Percentiles rank a stretch among this genome's conserved stretches.
phyloP scores from a whole-genome alignment of 1,140 invertebrate genomes.

The Varroa destructor region DNA sequence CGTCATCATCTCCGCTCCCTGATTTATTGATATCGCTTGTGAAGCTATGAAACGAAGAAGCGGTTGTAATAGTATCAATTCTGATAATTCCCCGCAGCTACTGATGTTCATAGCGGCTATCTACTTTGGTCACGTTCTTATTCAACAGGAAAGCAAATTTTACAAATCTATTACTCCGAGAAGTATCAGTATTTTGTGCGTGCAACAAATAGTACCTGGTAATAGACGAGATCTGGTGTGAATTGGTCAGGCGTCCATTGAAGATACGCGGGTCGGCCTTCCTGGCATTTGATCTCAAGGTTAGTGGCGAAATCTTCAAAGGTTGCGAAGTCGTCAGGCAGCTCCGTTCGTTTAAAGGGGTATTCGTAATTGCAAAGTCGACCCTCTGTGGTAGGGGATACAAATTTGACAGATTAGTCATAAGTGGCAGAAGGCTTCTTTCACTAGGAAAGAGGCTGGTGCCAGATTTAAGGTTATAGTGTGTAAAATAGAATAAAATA shows the following conservation, averaged over 20 bases:
- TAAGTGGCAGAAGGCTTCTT: background rate
- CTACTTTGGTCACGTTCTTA: too few species aligned
- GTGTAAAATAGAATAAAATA: background rate
- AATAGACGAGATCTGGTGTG: slow-evolving; percentile 80
- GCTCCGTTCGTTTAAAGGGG: slow-evolving; percentile 27
- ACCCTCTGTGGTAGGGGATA: slow-evolving; percentile 41
- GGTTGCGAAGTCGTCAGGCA: slow-evolving; percentile 56
- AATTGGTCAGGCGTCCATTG: slow-evolving; percentile 70
- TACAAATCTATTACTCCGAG: too few species aligned
- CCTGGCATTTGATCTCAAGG: slow-evolving; percentile 59
- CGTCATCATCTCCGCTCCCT: too few species aligned
- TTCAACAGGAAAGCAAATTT: too few species aligned
- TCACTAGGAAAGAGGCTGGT: background rate
- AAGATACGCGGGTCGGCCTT: slow-evolving; percentile 56
- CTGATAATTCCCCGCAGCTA: too few species aligned
- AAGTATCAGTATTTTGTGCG: too few species aligned
- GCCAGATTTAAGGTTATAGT: background rate
- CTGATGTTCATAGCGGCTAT: too few species aligned
- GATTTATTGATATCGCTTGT: too few species aligned
- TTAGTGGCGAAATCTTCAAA: slow-evolving; percentile 77
- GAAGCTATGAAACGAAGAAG: too few species aligned
- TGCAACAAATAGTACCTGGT: slow-evolving; percentile 51
- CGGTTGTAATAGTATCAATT: too few species aligned
- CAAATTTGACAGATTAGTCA: background rate
- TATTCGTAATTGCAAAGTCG: slow-evolving; percentile 65